These are phyloP conservation scores for Podabrus alpinus DNA, from an alignment of 2,888 invertebrate genomes.

Conservation along the genomic window DNA sequence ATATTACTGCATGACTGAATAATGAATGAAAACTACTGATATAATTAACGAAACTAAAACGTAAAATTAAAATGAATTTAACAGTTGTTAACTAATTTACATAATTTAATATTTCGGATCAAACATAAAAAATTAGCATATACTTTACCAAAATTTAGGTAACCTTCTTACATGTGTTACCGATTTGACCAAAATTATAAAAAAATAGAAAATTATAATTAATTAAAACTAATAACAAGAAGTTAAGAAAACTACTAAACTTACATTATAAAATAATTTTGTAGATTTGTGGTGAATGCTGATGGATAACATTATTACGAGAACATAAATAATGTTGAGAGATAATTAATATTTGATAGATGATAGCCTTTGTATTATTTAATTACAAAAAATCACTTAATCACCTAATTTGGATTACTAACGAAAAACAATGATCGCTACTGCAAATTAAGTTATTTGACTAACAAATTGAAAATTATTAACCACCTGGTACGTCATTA, in stretches of 20 bases:
- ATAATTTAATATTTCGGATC: not conserved
- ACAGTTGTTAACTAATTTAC: not conserved
- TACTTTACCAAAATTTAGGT: not conserved
- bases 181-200: not conserved
- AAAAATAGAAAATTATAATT: not conserved
- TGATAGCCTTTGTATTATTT: too few species aligned
- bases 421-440: not conserved
- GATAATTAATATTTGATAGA: not conserved
- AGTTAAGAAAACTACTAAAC: not conserved
- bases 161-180: not conserved
- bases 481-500: not conserved
- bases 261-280: not conserved
- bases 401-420: not conserved
- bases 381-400: not conserved
- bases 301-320: not conserved
- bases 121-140: not conserved
- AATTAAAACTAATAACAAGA: not conserved
- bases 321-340: not conserved
- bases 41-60: not conserved
- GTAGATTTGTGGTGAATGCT: not conserved
- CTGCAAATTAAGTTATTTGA: not conserved
- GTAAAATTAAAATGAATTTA: not conserved
- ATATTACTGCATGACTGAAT: not conserved
- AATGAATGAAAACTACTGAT: not conserved
- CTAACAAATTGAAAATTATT: not conserved